Percentiles rank a stretch among this genome's conserved stretches.
phyloP scores from a whole-genome alignment of 2,888 invertebrate species.

The Uloborus plumipes region DNA sequence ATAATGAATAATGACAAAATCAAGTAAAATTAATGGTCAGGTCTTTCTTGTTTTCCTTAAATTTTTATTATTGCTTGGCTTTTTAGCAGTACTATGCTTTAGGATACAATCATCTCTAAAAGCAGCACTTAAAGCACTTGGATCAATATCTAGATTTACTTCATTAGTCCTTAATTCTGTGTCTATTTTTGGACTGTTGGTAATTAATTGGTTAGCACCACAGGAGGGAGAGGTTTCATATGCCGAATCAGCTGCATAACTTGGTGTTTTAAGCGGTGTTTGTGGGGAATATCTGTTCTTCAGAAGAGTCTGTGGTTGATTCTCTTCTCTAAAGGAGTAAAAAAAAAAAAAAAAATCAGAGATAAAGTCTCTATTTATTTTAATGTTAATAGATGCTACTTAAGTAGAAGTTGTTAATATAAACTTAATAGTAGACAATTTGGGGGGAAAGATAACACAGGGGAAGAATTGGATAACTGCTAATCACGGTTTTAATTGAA shows the following conservation, averaged over 20 bases:
- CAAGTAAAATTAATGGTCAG: too few species aligned
- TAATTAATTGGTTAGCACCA: not conserved
- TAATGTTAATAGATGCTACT: too few species aligned
- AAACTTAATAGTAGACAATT: too few species aligned
- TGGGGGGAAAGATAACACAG: too few species aligned
- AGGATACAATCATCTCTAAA: conserved; percentile 11
- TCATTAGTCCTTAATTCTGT: not conserved
- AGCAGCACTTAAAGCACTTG: conserved; percentile 26
- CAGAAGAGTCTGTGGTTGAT: too few species aligned
- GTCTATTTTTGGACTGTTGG: not conserved
- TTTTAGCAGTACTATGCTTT: conserved; percentile 53
- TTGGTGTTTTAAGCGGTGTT: not conserved
- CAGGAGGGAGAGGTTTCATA: conserved; percentile 25
- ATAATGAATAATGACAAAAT: too few species aligned
- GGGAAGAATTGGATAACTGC: too few species aligned
- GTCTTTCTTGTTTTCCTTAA: not conserved
- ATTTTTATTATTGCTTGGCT: not conserved
- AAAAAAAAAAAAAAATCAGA: too few species aligned
- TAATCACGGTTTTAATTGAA: too few species aligned
- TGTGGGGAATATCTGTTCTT: not conserved
- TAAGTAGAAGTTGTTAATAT: too few species aligned
- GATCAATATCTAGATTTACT: conserved; percentile 20
- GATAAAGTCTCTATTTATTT: too few species aligned
- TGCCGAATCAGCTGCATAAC: conserved; percentile 20
- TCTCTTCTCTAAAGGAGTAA: too few species aligned